Evolutionary conservation across 2,113 vertebrate genomes (phyloP).

Genomic region (Jacana jacana): DNA sequence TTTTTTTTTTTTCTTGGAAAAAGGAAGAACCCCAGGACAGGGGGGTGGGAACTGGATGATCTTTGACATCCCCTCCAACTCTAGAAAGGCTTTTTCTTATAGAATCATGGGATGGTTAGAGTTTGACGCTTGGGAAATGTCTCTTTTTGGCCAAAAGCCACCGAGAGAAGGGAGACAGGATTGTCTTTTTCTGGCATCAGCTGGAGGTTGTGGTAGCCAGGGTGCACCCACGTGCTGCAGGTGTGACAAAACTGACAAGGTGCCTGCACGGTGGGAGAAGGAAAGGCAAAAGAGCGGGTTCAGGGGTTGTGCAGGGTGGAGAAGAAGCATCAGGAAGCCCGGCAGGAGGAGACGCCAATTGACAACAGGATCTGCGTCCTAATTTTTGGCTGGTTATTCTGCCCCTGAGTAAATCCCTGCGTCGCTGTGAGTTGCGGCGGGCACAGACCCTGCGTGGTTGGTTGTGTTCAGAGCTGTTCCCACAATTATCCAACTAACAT

Average conservation of each 20-base stretch:
- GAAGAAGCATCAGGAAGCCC: background rate
- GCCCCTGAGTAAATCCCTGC: background rate
- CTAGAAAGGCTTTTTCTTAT: too few relatives aligned
- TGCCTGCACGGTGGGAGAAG: accelerated
- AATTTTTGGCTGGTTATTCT: background rate
- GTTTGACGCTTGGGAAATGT: background rate
- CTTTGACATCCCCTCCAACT: too few relatives aligned
- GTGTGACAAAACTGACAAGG: too few relatives aligned
- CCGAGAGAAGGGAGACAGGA: accelerated
- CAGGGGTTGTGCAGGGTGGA: background rate
- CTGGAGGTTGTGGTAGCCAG: accelerated
- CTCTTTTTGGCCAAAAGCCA: background rate
- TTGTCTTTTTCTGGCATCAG: background rate
- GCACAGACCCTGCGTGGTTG: accelerated
- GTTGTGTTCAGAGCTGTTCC: background rate
- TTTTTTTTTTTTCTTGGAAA: background rate
- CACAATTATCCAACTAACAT: accelerated
- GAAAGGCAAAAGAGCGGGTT: background rate
- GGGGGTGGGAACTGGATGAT: too few relatives aligned
- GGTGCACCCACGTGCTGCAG: accelerated
- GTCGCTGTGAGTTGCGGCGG: accelerated
- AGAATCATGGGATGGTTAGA: too few relatives aligned
- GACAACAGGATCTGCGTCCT: background rate
- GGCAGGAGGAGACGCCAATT: accelerated
- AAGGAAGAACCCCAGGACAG: background rate